Evolutionary conservation across 1,140 invertebrate genomes (phyloP), one percentile per base, ranked within the genome.

Genomic region (Radopholus similis): DNA sequence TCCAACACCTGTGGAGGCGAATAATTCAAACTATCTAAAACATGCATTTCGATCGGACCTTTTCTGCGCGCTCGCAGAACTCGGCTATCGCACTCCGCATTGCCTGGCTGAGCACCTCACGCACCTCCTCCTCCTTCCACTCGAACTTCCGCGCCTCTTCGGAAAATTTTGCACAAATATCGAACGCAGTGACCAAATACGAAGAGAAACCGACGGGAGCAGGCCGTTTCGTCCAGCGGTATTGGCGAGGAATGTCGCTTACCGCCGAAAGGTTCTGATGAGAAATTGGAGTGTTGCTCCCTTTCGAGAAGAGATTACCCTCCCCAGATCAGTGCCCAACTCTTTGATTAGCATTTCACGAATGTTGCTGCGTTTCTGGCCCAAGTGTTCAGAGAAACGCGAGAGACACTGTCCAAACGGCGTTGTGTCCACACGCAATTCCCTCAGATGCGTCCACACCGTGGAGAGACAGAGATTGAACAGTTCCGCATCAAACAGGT

Each of bases 181-280:
- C 70, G 47, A 73, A 72, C 8, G 74, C 58, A 15, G 68, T 34
- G 21, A 30, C n/a, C 18, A 74, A 18, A 59, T 74, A 74, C 21
- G 60, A 18, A 1, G 75, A 77, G 23, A 53, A 54, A 4, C 34
- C 56, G 8, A 57, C 60, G 26, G 73, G 73, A 28, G 38, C 32
- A 32, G 74, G 74, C 6, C 42, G 38, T 30, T 68, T 77, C 15
- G 73, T 74, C 73, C 73, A 74, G 4, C 73, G 71, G 21, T 74
- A 74, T 60, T 76, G 73, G 15, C 66, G 68, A 21, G 71, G 71
- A 73, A 73, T 76, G 26, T 73, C 71, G 6, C 26, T 32, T 18
- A 73, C 71, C 4, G 40, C 56, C 15, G 60, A 62, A 49, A 62
- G 59, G 18, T 62, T 62, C 59, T 62, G 2, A 30, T 26, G 6